phyloP scores from a whole-genome alignment of 2,888 invertebrate species.

The Strigamia transsilvanica region DNA sequence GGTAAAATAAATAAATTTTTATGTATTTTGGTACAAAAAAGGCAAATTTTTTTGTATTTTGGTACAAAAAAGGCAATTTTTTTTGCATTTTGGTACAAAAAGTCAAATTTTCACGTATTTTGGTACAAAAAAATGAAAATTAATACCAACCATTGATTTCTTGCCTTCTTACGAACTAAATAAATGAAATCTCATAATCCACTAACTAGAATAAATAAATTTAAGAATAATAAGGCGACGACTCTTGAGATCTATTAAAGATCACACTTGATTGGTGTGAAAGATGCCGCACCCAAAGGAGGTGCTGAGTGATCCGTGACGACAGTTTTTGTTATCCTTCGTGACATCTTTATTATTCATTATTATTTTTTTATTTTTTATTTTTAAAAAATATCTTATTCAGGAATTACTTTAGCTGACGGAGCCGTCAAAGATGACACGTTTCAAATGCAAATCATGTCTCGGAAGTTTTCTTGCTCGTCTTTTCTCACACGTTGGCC shows the following conservation, averaged over 20 bases:
- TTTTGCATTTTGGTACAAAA: no score
- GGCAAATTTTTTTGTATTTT: no score
- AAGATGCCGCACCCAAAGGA: slow-evolving; percentile 24
- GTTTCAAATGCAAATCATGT: slow-evolving; percentile 58
- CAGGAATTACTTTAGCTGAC: background rate
- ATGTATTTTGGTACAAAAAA: no score
- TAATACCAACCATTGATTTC: slow-evolving; percentile 5
- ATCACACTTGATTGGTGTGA: slow-evolving; percentile 26
- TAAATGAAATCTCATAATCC: background rate
- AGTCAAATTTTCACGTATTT: no score
- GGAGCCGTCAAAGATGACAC: slow-evolving; percentile 53
- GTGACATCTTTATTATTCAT: slow-evolving; percentile 12
- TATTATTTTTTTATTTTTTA: background rate
- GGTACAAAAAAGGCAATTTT: no score
- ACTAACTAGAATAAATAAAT: background rate
- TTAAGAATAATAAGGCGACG: background rate
- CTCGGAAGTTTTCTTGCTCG: slow-evolving; percentile 67
- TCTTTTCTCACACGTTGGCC: slow-evolving; percentile 75
- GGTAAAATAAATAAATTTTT: no score
- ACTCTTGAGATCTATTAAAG: slow-evolving; percentile 31
- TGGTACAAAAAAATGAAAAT: background rate
- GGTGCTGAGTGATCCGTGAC: background rate
- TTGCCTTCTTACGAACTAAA: background rate
- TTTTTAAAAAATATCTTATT: background rate
- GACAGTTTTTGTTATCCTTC: slow-evolving; percentile 22